A percentile compares a stretch with the other conserved stretches of the same genome.
Evolutionary conservation across 2,113 vertebrate genomes (phyloP).

Genomic region (Oreochromis aureus): DNA sequence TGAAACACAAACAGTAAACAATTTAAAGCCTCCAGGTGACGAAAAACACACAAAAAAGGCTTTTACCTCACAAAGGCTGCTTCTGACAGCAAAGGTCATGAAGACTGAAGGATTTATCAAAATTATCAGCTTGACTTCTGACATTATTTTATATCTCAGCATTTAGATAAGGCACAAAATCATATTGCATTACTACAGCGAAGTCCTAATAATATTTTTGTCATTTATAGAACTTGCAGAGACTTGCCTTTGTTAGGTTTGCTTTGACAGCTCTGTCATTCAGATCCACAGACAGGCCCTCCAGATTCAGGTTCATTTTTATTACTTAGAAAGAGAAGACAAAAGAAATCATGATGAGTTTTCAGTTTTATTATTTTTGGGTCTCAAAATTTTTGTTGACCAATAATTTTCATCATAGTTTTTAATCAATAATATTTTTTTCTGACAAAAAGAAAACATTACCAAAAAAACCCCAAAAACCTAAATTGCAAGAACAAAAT

Average conservation of each 20-base stretch:
- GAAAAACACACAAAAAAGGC: neutral
- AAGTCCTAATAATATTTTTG: neutral
- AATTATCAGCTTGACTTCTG: neutral
- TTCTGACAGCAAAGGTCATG: neutral
- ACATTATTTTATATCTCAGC: neutral
- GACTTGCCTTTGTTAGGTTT: neutral
- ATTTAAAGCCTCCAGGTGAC: neutral
- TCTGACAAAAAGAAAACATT: neutral
- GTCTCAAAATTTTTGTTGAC: accelerated
- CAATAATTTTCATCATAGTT: neutral
- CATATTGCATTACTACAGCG: accelerated
- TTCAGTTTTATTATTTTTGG: too few relatives aligned
- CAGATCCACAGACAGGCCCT: accelerated
- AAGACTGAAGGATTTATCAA: neutral
- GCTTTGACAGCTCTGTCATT: neutral
- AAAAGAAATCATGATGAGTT: neutral
- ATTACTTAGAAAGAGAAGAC: neutral
- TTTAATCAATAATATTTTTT: neutral
- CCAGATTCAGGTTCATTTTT: accelerated
- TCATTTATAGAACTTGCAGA: accelerated
- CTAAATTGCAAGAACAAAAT: accelerated
- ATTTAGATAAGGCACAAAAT: neutral
- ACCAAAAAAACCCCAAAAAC: accelerated
- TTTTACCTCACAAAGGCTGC: neutral
- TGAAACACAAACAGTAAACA: neutral